These are phyloP conservation scores for Thryonomys swinderianus DNA, from an alignment of 2,113 vertebrate genomes.

Conservation along the genomic window DNA sequence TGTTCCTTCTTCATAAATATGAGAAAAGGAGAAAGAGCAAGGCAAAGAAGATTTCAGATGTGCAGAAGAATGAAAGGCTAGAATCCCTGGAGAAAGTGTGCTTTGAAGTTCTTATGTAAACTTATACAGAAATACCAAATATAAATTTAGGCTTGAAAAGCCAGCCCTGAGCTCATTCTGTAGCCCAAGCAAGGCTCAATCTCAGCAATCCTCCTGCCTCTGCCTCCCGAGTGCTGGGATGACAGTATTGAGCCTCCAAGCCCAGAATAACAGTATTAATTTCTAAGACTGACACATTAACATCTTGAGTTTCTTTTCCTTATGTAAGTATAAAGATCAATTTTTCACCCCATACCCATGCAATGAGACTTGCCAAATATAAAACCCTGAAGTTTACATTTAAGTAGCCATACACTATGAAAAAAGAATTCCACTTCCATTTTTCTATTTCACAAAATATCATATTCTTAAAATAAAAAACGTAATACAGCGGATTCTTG, in stretches of 20 bases:
- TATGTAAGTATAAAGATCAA: not conserved
- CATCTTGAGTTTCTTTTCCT: not conserved
- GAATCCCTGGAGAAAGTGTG: not conserved
- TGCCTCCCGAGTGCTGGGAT: too few species aligned
- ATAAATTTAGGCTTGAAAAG: not conserved
- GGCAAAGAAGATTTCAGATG: not conserved
- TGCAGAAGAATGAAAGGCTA: not conserved
- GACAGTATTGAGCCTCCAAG: too few species aligned
- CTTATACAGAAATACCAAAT: not conserved
- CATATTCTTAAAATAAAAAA: not conserved
- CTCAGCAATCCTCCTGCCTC: too few species aligned
- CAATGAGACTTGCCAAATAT: not conserved
- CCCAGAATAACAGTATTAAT: not conserved
- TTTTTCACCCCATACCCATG: not conserved
- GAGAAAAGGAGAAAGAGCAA: not conserved
- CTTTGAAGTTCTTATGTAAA: not conserved
- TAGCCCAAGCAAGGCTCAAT: too few species aligned
- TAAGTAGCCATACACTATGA: not conserved
- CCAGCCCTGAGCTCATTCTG: not conserved
- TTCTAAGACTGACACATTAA: not conserved
- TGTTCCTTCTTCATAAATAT: not conserved
- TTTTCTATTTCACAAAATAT: not conserved
- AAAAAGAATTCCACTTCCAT: not conserved
- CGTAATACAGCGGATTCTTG: not conserved
- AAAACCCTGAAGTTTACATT: not conserved